Base-by-base conservation (phyloP, 2,888 invertebrate genomes). In the Chloromyia formosa region DNA sequence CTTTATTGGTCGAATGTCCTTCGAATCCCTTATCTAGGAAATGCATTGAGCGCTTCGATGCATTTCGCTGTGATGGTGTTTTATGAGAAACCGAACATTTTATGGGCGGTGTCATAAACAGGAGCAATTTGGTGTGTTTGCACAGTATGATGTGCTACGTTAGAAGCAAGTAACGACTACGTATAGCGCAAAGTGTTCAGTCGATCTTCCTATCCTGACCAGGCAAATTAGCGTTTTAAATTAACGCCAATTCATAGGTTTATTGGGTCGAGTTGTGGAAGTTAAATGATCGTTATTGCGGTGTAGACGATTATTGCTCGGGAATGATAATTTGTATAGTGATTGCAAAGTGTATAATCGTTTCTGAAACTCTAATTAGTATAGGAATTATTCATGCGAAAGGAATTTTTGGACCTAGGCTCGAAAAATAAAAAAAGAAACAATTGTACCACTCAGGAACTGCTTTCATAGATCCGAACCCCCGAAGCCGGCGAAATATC, bases 51-150 rank as follows among this genome's bases (percentile, higher is more conserved):
- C 49, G 4, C 5, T 54, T 27, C 16, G n/a, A 69, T 54, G 23
- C n/a, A 45, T 35, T 27, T n/a, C 27, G 69, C 27, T 56, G 71
- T 14, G 35, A 18, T 58, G 20, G 35, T 71, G 71, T 58, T 58
- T 71, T 58, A 71, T 58, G 56, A 42, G 35, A 71, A 42, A 56
- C 42, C 56, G 40, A 56, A 20, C 23, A 42, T 56, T 71, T 56
- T 56, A 66, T 66, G 35, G 27, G 42, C 40, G 40, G 58, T 22
- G 71, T 40, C 35, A 20, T 71, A 71, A 71, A 71, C 71, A 58
- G 71, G 58, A 71, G 71, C 71, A 56, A 58, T 71, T 71, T 42
- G 56, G 58, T 58, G 40, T 71, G 58, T 71, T 71, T 71, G 56
- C 71, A 56, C 71, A 71, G 56, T 56, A 56, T 71, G 56, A 71